Evolutionary conservation across 2,113 vertebrate genomes (phyloP), one percentile per base, ranked within the genome.

Genomic region (Poecilia latipinna): DNA sequence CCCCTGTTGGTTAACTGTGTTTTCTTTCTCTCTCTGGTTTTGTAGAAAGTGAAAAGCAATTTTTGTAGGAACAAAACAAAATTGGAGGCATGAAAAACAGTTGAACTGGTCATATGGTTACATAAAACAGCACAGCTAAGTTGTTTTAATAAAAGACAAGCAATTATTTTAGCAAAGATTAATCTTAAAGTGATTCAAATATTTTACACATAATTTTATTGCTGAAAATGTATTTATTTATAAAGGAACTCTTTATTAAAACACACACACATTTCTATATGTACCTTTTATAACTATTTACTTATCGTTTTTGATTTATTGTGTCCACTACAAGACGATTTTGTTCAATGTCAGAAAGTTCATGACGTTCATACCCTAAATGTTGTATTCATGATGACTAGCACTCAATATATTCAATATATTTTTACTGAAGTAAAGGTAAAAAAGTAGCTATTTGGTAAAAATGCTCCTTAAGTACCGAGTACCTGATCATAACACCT

Each of bases 11-110:
- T 70, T 28, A 28, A 28, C 68, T 44, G 17, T 68, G 17, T 69
- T 74, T 79, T 68, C 48, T 15, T 78, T 62, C 26, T 28, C 31
- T 68, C 85, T 68, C 12, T 28, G n/a, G 29, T 26, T 65, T 8
- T 31, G 12, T 51, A 33, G 24, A 48, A 39, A 42, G 3, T 17
- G 31, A 13, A 32, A 73, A 33, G 63, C 1, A 31, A 10, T 1
- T 26, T 19, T 42, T 15, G 32, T 32, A 51, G 28, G n/a, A 51
- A 24, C 37, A 33, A 6, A 24, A 33, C 63, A 71, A 71, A 37
- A 29, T 4, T 3, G 5, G 19, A 11, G 3, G 12, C 11, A 3
- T 51, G 32, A 29, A 66, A 12, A 48, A 19, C 31, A 57, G 26
- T 17, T 28, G 6, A 6, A 33, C 12, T 54, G 8, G 32, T 65